Conservation (phyloP, 1,140 invertebrate species). For the Piezodorus guildinii region DNA sequence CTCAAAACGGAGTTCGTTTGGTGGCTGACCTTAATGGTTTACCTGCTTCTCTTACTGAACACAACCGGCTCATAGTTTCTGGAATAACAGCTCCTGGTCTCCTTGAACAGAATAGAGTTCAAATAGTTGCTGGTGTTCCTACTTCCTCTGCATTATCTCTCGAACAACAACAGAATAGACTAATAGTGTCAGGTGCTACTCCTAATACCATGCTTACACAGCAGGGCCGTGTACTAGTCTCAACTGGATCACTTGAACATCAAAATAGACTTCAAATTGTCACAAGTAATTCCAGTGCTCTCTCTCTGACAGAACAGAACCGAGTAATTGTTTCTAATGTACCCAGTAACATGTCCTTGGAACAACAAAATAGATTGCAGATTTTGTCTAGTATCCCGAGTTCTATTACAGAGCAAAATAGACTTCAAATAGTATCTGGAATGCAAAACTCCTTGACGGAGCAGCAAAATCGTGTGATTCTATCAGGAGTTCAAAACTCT, state of each 20-base stretch:
- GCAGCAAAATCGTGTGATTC: constrained; percentile 25
- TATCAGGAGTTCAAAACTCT: constrained; percentile 24
- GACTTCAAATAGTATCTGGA: constrained; percentile 24
- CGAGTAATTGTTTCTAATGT: constrained; percentile 26
- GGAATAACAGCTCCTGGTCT: constrained; percentile 17
- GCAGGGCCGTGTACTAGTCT: constrained; percentile 17
- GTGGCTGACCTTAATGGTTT: constrained; percentile 28
- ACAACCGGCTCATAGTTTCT: constrained; percentile 26
- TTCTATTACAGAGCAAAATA: constrained; percentile 22
- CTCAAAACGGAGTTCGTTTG: constrained; percentile 29
- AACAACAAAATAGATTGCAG: constrained; percentile 27
- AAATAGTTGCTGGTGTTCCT: constrained; percentile 24
- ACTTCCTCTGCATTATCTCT: constrained; percentile 20
- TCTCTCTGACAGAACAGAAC: constrained; percentile 26
- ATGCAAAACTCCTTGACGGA: constrained; percentile 21
- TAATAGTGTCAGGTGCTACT: constrained; percentile 15
- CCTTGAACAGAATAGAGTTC: constrained; percentile 26
- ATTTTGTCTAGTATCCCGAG: constrained; percentile 24
- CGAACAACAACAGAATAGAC: constrained; percentile 25
- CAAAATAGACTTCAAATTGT: constrained; percentile 27
- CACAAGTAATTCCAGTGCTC: constrained; percentile 22
- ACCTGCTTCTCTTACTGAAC: constrained; percentile 22
- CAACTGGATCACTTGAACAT: constrained; percentile 24
- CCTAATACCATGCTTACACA: constrained; percentile 18
- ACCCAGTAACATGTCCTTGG: constrained; percentile 20